Percentiles rank a stretch among this genome's conserved stretches.
These are phyloP conservation scores for Chaetodon auriga DNA, from an alignment of 2,113 vertebrate species.

Conservation along the genomic window DNA sequence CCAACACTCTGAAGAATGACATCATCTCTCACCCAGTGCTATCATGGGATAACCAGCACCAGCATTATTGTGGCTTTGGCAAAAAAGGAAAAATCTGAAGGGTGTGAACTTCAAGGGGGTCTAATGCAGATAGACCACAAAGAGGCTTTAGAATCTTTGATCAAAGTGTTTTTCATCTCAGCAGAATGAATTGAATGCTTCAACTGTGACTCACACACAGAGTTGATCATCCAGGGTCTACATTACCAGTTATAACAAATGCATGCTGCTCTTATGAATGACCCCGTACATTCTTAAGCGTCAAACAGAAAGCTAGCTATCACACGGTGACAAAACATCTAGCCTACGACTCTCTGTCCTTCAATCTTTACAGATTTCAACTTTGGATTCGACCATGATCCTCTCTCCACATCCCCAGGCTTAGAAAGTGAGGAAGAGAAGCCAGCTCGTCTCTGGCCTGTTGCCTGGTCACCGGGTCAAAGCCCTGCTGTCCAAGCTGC, in stretches of 20 bases:
- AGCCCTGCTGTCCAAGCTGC: conserved; percentile 57
- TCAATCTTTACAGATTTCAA: conserved; percentile 37
- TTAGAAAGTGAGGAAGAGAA: conserved; percentile 10
- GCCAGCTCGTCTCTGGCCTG: conserved; percentile 47
- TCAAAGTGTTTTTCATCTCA: conserved; percentile 43
- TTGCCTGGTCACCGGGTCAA: conserved; percentile 52
- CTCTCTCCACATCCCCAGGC: conserved; percentile 8
- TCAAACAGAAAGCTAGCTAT: background rate
- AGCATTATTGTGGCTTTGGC: conserved; percentile 57
- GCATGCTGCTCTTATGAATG: background rate
- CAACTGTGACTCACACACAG: conserved; percentile 17
- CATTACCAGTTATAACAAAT: background rate
- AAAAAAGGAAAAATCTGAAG: conserved; percentile 38
- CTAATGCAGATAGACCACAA: conserved; percentile 38
- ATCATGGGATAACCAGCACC: conserved; percentile 63
- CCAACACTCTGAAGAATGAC: conserved; percentile 70
- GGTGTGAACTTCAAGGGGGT: conserved; percentile 67
- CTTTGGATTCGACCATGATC: conserved; percentile 23
- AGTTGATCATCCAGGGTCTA: conserved; percentile 6
- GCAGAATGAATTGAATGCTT: conserved; percentile 30
- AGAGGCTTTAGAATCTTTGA: conserved; percentile 51
- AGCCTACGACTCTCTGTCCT: conserved; percentile 22
- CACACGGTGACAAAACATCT: background rate
- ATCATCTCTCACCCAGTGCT: conserved; percentile 70
- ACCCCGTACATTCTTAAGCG: background rate